Evolutionary conservation across 1,140 invertebrate species (phyloP).

Genomic region (Aphis craccivora): DNA sequence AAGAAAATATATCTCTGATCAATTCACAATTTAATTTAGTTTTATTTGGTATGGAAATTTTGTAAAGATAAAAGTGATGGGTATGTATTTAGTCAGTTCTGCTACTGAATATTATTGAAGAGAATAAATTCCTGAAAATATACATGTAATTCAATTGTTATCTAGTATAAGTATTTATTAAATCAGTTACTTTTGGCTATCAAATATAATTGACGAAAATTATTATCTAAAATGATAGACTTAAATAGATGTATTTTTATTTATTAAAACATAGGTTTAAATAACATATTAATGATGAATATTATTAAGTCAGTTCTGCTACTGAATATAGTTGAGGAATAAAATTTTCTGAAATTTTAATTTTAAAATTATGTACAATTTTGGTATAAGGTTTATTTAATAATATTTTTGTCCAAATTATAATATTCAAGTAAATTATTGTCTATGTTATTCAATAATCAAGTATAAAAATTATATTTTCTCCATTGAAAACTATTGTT

Average conservation of each 20-base stretch:
- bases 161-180: not conserved
- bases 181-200: not conserved
- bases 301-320: conserved; percentile 36
- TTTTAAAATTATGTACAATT: no score
- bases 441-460: no score
- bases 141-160: no score
- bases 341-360: not conserved
- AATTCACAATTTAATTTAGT: not conserved
- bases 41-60: not conserved
- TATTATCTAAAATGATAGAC: not conserved
- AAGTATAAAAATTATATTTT: no score
- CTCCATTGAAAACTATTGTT: no score
- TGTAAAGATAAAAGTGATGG: conserved; percentile 60
- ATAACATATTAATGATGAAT: not conserved
- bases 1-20: not conserved
- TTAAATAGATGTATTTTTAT: not conserved
- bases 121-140: not conserved
- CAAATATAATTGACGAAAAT: not conserved
- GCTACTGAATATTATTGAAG: conserved; percentile 48
- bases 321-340: conserved; percentile 32
- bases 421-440: no score
- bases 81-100: conserved; percentile 59
- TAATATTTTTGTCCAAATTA: no score
- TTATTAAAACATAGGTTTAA: no score
- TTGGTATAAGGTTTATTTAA: no score